phyloP scores from a whole-genome alignment of 1,140 invertebrate genomes.

The Aleiodes sp. region DNA sequence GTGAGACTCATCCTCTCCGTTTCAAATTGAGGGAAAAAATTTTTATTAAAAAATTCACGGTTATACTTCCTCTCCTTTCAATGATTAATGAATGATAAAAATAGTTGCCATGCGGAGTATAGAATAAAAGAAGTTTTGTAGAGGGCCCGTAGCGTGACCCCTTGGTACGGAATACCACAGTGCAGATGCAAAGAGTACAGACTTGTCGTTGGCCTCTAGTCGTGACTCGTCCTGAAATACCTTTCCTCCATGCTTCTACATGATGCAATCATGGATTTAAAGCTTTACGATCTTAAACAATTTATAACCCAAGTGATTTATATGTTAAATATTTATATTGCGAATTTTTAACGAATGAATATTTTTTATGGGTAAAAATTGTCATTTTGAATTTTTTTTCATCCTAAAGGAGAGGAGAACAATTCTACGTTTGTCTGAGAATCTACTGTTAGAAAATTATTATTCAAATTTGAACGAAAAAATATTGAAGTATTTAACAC shows the following conservation, averaged over 20 bases:
- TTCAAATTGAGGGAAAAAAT: no score
- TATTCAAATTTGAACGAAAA: no score
- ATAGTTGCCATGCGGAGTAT: constrained; percentile 6
- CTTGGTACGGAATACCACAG: neutral
- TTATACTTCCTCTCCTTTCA: neutral
- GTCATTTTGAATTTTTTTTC: no score
- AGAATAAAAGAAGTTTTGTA: neutral
- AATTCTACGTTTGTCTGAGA: no score
- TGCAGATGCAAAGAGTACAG: neutral
- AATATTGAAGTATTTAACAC: no score
- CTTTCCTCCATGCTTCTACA: neutral
- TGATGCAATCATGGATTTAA: neutral
- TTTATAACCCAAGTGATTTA: constrained; percentile 1
- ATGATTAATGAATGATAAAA: neutral
- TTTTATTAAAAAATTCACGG: neutral
- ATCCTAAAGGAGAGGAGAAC: no score
- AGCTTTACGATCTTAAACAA: neutral
- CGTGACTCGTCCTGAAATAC: constrained; percentile 32
- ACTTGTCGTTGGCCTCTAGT: constrained; percentile 27
- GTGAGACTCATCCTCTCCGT: no score
- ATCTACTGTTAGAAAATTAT: no score
- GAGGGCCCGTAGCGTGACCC: neutral
- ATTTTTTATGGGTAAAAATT: no score
- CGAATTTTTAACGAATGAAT: no score
- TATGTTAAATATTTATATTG: no score